These are phyloP conservation scores for Tachyglossus aculeatus DNA, from an alignment of 2,797 vertebrate genomes.

Conservation along the genomic window DNA sequence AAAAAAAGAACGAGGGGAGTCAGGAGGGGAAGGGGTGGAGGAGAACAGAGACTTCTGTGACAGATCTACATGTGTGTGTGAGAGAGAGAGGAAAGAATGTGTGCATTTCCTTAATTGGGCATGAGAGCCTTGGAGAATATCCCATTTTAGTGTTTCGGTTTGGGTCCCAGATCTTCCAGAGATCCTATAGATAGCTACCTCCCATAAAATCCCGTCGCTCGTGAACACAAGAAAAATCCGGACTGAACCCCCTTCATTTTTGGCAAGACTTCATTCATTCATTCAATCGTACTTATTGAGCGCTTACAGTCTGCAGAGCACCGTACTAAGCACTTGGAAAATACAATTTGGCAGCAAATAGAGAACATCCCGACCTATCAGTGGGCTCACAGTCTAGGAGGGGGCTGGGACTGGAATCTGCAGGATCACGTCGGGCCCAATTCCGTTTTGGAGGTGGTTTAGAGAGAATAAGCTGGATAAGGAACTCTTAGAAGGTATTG, in stretches of 20 bases:
- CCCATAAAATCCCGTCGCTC: constrained; percentile 43
- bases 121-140: constrained; percentile 44
- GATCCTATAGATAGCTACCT: constrained; percentile 39
- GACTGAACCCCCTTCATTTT: constrained; percentile 37
- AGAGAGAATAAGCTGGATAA: no score
- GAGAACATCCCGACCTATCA: no score
- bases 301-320: neutral
- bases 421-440: no score
- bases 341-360: no score
- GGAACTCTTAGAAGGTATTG: no score
- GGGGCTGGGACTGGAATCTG: no score
- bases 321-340: no score
- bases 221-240: constrained; percentile 17
- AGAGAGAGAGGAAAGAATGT: constrained; percentile 36
- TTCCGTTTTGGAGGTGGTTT: no score
- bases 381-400: no score
- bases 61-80: constrained; percentile 41
- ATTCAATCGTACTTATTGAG: neutral
- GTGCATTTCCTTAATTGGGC: constrained; percentile 61
- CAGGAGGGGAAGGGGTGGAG: no score
- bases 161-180: constrained; percentile 49
- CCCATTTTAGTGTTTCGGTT: constrained; percentile 53
- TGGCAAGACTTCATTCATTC: neutral
- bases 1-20: no score
- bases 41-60: no score